Evolutionary conservation across 2,888 invertebrate species (phyloP), one percentile per base, ranked within the genome.

Genomic region (Ferdinandea cuprea): DNA sequence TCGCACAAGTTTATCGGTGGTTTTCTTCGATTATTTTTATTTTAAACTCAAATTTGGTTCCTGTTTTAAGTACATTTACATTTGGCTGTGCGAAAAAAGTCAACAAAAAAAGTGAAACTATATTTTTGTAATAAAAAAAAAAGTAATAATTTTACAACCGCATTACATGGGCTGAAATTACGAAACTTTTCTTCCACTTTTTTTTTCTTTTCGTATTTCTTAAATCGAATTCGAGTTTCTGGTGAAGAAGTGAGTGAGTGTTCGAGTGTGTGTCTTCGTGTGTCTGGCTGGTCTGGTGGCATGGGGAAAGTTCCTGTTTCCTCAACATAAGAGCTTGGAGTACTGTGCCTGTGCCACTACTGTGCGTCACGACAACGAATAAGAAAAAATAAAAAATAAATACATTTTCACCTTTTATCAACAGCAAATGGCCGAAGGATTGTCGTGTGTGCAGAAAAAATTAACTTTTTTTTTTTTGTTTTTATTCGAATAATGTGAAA

Each of bases 241-340:
- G 37, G 54, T 69, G 48, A 42, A 54, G 59, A 44, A 59, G 69
- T 76, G 61, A 69, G 54, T 69, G 61, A n/a, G n/a, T n/a, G n/a
- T n/a, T 25, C n/a, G 74, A 37, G 42, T 48, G 42, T 46, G 61
- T 68, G n/a, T 61, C 48, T 56, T 63, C 19, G 65, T 66, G n/a
- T 19, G 80, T 37, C 37, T 65, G 48, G 44, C 52, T 73, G 58
- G 80, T 52, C 52, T 73, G 63, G 80, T 32, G 61, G 71, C 32
- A 77, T 77, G 81, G 77, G 77, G 81, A 83, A 83, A 83, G 81
- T 81, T 81, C 81, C 81, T 77, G 81, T 81, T 77, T 81, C 66
- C 71, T 77, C 37, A 48, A 65, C 65, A 56, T 5, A 74, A 59
- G 59, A 61, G 66, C 21, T 61, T 71, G 58, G 59, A 42, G 25